Base-by-base conservation (phyloP, 2,113 vertebrate genomes). In the Hirundichthys speculiger region DNA sequence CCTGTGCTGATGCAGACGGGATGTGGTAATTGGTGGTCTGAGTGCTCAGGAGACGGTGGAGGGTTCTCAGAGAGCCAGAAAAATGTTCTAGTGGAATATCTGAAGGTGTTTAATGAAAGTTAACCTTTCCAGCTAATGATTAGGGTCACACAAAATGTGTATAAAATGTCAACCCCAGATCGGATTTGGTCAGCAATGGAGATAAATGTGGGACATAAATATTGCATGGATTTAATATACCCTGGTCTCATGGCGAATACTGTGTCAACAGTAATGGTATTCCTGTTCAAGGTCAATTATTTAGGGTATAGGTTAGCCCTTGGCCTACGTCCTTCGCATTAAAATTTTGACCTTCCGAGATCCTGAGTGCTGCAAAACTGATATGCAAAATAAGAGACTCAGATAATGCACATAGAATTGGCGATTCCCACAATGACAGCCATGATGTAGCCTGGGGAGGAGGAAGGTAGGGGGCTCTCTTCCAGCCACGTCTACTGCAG, bases 91-190 rank as follows among this genome's bases (percentile, higher is more conserved):
- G 86, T 78, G 64, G 57, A 64, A 67, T 62, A 76, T 82, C 61
- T 63, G 78, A 66, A 77, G 73, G 76, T 82, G 65, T 79, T 80
- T 47, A 66, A 45, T 77, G 79, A 82, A 75, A 64, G 77, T 84
- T 90, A 73, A 85, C 88, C 80, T 84, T 76, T 84, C 60, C 59
- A 48, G 54, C 63, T 82, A 74, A 77, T 76, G 82, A 80, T 71
- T 63, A 72, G 82, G 70, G 70, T 79, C 78, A 81, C 62, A 66
- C 51, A 40, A 61, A 77, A 75, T 75, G 59, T 72, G 77, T 69
- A 73, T 55, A 47, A 46, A 67, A 59, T 63, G 47, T 51, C 34
- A n/a, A 46, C 16, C 51, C 34, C 13, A n/a, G 74, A 61, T 78
- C 63, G 64, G 56, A 49, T 75, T 75, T 65, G 55, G 69, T 81